A percentile compares a stretch with the other conserved stretches of the same genome.
Conservation (phyloP, 2,113 vertebrate species). For the Carassius carassius region DNA sequence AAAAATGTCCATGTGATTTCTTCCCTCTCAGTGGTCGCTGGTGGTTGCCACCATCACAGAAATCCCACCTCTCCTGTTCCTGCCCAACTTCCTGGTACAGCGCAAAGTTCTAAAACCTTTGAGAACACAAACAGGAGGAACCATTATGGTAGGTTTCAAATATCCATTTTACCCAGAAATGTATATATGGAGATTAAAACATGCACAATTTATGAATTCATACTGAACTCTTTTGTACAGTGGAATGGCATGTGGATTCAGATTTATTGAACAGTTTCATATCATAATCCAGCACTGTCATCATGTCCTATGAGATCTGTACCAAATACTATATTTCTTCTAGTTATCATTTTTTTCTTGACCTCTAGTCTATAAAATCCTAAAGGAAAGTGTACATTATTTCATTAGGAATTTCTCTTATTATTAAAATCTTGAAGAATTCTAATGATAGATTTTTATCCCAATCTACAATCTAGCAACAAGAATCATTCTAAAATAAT, state of each 20-base stretch:
- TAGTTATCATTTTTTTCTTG: too few species aligned
- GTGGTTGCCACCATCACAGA: constrained; percentile 94
- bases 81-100: constrained; percentile 95
- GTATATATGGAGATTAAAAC: background rate
- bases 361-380: too few species aligned
- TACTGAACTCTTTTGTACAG: background rate
- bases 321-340: too few species aligned
- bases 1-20: constrained; percentile 39
- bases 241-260: background rate
- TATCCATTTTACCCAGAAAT: background rate
- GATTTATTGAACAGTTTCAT: background rate
- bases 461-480: background rate
- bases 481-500: background rate
- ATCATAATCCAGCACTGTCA: background rate
- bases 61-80: constrained; percentile 89
- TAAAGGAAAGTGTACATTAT: background rate
- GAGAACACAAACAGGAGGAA: constrained; percentile 92
- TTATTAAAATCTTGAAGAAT: background rate
- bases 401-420: background rate
- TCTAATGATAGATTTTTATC: background rate
- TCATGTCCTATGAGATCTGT: background rate
- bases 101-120: constrained; percentile 90
- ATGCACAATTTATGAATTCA: background rate
- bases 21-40: constrained; percentile 84
- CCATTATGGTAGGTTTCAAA: constrained; percentile 87